Conservation (phyloP, 2,113 vertebrate genomes). For the Lichenostomus cassidix region DNA sequence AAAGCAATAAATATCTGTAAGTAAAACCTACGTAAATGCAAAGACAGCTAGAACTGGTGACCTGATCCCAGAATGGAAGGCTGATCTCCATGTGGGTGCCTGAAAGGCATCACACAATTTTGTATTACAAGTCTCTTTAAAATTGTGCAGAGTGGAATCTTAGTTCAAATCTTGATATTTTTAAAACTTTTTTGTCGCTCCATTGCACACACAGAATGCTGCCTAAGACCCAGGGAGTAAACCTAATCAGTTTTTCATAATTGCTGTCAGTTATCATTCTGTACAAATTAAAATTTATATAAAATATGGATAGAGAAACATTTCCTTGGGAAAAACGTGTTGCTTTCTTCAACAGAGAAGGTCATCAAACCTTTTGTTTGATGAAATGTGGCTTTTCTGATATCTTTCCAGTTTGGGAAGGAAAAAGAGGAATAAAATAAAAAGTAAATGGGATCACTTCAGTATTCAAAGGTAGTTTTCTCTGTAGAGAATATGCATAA, state of each 20-base stretch:
- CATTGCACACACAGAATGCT: neutral
- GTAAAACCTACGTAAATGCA: neutral
- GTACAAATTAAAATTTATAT: neutral
- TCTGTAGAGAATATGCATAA: neutral
- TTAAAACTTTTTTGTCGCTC: neutral
- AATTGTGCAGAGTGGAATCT: neutral
- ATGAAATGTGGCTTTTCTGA: neutral
- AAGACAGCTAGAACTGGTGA: neutral
- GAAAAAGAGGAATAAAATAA: neutral
- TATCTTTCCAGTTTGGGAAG: neutral
- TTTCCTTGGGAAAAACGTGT: neutral
- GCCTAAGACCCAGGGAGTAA: neutral
- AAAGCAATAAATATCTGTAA: neutral
- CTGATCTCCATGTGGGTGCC: fast-evolving
- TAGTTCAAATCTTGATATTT: neutral
- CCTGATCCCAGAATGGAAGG: neutral
- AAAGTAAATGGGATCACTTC: neutral
- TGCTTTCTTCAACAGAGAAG: neutral
- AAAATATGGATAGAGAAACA: neutral
- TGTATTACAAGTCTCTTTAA: neutral
- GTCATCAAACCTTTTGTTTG: neutral
- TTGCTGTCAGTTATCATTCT: neutral
- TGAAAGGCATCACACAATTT: neutral
- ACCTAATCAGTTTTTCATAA: neutral
- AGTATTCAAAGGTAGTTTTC: neutral